Conservation (phyloP, 1,140 invertebrate species). For the Brachionus rotundiformis region DNA sequence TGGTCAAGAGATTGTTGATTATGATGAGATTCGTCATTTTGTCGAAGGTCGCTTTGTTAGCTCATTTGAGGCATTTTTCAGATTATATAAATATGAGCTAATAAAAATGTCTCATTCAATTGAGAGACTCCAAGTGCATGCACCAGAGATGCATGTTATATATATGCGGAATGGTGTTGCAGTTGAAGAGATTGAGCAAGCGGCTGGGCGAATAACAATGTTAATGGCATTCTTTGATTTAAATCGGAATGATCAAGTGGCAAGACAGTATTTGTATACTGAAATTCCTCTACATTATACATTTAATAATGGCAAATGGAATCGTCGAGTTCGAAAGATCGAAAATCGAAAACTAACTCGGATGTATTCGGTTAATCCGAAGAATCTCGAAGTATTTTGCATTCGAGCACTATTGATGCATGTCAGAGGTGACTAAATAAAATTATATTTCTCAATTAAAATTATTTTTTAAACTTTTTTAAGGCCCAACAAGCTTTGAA, state of each 20-base stretch:
- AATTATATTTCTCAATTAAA: background rate
- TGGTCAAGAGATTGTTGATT: background rate
- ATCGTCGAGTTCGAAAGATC: background rate
- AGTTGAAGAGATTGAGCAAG: no score
- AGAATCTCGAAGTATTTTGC: background rate
- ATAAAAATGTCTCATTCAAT: background rate
- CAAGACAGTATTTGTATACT: background rate
- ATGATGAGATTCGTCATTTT: background rate
- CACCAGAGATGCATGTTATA: background rate
- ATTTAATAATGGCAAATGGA: background rate
- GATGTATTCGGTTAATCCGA: background rate
- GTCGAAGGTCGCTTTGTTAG: no score
- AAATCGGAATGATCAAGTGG: background rate
- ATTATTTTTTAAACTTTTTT: background rate
- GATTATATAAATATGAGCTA: no score
- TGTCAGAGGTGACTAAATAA: background rate
- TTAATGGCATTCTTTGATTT: no score
- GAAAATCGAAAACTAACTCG: background rate
- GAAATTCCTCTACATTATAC: background rate
- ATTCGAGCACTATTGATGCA: background rate
- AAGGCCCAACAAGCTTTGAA: background rate
- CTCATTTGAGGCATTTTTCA: no score
- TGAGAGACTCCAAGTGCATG: background rate
- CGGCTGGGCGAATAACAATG: no score
- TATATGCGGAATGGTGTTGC: constrained; percentile 21